Evolutionary conservation across 2,113 vertebrate species (phyloP).

Genomic region (Nycticebus coucang): DNA sequence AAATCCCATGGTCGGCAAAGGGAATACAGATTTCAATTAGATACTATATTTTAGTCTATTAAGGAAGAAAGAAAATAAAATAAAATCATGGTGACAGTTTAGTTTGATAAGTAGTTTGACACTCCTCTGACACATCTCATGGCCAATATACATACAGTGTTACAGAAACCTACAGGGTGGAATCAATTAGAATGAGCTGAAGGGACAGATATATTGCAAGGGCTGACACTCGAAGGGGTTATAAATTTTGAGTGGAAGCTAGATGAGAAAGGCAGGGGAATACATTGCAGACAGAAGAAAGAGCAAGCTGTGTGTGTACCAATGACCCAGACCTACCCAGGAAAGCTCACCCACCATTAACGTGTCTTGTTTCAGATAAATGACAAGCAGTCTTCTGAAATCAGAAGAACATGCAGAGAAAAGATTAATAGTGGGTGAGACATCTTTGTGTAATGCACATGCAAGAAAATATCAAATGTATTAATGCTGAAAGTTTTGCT

Average conservation of each 20-base stretch:
- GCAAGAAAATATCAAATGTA: not conserved
- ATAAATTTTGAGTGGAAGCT: not conserved
- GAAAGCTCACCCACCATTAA: not conserved
- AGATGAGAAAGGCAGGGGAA: not conserved
- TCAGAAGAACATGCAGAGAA: not conserved
- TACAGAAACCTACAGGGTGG: not conserved
- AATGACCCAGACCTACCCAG: too few species aligned
- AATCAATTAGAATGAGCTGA: not conserved
- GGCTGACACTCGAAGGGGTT: not conserved
- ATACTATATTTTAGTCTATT: not conserved
- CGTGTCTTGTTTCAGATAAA: accelerated
- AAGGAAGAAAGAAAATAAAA: not conserved
- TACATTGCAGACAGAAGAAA: not conserved
- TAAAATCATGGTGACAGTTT: not conserved
- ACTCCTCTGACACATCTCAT: not conserved
- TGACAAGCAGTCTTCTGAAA: not conserved
- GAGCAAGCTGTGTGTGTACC: accelerated
- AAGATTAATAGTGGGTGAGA: not conserved
- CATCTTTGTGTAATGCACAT: not conserved
- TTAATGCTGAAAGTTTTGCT: not conserved
- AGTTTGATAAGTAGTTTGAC: not conserved
- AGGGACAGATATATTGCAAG: not conserved
- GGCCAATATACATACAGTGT: not conserved
- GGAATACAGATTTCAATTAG: not conserved
- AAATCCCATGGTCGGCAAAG: not conserved